Percentiles rank a stretch among this genome's conserved stretches.
These are phyloP conservation scores for Nilaparvata lugens DNA, from an alignment of 1,140 invertebrate genomes.

Conservation along the genomic window DNA sequence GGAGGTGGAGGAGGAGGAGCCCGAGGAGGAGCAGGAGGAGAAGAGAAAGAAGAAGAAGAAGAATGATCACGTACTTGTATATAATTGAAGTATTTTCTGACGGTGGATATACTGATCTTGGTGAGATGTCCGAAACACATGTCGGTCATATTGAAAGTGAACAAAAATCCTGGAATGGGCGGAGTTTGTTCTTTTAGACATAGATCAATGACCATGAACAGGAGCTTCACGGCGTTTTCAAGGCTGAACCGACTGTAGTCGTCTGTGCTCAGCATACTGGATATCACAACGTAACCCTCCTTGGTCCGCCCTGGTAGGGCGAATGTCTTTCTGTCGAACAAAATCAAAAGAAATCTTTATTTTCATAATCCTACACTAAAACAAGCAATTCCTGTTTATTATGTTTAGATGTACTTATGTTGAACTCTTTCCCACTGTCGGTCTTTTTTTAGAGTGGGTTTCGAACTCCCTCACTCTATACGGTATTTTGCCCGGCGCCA, in stretches of 20 bases:
- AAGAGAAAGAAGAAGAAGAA: too few relatives aligned
- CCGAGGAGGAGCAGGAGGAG: too few relatives aligned
- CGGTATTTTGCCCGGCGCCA: too few relatives aligned
- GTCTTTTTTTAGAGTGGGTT: too few relatives aligned
- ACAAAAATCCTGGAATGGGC: slow-evolving; percentile 39
- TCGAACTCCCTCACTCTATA: too few relatives aligned
- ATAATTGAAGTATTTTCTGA: slow-evolving; percentile 50
- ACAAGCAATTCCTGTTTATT: too few relatives aligned
- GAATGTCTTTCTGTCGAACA: slow-evolving; percentile 18
- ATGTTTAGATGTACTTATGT: too few relatives aligned
- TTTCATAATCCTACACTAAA: too few relatives aligned
- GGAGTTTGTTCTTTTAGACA: slow-evolving; percentile 32
- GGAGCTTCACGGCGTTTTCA: slow-evolving; percentile 46
- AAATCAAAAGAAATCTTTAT: too few relatives aligned
- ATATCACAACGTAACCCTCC: slow-evolving; percentile 47
- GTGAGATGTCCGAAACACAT: slow-evolving; percentile 48
- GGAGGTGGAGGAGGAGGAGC: too few relatives aligned
- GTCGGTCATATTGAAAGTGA: slow-evolving; percentile 53
- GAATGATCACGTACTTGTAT: slow-evolving; percentile 47
- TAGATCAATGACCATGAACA: slow-evolving; percentile 54
- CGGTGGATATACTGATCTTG: slow-evolving; percentile 44
- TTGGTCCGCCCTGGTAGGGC: slow-evolving; percentile 41
- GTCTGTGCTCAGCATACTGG: slow-evolving; percentile 44
- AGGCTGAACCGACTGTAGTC: slow-evolving; percentile 50
- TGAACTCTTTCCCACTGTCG: too few relatives aligned